Conservation (phyloP, 1,140 invertebrate genomes). For the Pachyrhynchus sulphureomaculatus region DNA sequence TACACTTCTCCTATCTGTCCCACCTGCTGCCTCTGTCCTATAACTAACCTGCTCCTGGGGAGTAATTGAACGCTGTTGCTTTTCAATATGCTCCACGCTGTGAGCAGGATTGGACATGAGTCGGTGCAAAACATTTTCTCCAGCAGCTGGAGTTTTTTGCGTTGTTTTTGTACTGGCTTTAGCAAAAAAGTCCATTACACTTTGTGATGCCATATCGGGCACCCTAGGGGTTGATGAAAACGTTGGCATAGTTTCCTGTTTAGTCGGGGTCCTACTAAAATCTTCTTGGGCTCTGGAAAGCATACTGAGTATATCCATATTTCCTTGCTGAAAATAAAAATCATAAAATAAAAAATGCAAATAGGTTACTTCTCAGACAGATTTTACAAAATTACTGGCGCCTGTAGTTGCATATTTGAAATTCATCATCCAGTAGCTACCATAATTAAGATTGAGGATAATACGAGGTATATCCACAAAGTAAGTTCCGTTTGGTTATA, state of each 20-base stretch:
- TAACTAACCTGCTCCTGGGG: constrained; percentile 58
- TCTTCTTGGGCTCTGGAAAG: constrained; percentile 86
- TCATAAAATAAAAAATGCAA: neutral
- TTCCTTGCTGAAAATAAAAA: constrained; percentile 9
- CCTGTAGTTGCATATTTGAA: too few species aligned
- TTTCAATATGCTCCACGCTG: constrained; percentile 84
- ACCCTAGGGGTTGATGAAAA: constrained; percentile 43
- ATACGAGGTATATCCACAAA: too few species aligned
- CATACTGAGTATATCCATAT: constrained; percentile 58
- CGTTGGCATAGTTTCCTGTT: constrained; percentile 41
- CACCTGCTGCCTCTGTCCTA: constrained; percentile 41
- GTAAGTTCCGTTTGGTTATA: too few species aligned
- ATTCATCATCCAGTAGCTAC: too few species aligned
- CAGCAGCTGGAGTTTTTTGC: constrained; percentile 56
- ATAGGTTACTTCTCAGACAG: too few species aligned
- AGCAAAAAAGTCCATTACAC: constrained; percentile 83
- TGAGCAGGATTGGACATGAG: constrained; percentile 80
- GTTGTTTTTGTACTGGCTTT: constrained; percentile 69
- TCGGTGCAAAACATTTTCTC: constrained; percentile 59
- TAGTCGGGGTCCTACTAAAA: constrained; percentile 59
- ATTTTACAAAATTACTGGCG: too few species aligned
- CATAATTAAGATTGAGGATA: too few species aligned
- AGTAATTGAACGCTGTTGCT: constrained; percentile 75
- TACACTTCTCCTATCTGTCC: constrained; percentile 51
- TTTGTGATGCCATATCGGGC: constrained; percentile 63